Evolutionary conservation across 2,888 invertebrate genomes (phyloP).

Genomic region (Netelia fuscicornis): DNA sequence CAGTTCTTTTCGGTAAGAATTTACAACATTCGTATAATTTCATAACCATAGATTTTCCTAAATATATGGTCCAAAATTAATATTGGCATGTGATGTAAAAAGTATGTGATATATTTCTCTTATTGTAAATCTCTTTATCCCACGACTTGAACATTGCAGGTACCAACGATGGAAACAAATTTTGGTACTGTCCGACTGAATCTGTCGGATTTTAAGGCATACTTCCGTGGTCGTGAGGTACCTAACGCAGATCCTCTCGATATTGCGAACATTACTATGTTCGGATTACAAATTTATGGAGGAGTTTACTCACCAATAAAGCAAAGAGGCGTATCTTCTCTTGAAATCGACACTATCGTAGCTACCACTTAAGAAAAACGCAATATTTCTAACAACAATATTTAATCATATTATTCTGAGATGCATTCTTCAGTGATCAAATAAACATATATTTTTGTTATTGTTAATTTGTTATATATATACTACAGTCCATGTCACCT

Average conservation of each 20-base stretch:
- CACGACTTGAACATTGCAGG: constrained; percentile 81
- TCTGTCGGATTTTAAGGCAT: constrained; percentile 87
- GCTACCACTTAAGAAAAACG: constrained; percentile 73
- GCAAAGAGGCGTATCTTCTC: constrained; percentile 88
- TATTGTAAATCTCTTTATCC: neutral
- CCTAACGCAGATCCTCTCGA: constrained; percentile 87
- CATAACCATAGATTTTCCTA: too few species aligned
- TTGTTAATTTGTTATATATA: neutral
- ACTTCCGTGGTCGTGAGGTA: constrained; percentile 87
- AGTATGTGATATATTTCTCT: neutral
- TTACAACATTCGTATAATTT: neutral
- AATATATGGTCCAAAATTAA: neutral
- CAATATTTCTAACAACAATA: neutral
- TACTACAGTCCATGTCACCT: too few species aligned
- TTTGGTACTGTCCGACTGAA: constrained; percentile 86
- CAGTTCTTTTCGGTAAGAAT: constrained; percentile 84
- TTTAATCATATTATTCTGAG: neutral
- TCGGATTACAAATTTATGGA: constrained; percentile 89
- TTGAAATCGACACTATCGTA: constrained; percentile 88
- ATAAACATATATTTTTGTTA: neutral
- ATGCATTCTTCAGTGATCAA: neutral
- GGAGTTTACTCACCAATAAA: constrained; percentile 88
- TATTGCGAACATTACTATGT: constrained; percentile 86
- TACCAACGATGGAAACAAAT: constrained; percentile 84
- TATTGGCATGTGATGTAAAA: neutral